Percentiles rank a stretch among this genome's conserved stretches.
Evolutionary conservation across 1,140 invertebrate genomes (phyloP).

Genomic region (Caenorhabditis briggsae): DNA sequence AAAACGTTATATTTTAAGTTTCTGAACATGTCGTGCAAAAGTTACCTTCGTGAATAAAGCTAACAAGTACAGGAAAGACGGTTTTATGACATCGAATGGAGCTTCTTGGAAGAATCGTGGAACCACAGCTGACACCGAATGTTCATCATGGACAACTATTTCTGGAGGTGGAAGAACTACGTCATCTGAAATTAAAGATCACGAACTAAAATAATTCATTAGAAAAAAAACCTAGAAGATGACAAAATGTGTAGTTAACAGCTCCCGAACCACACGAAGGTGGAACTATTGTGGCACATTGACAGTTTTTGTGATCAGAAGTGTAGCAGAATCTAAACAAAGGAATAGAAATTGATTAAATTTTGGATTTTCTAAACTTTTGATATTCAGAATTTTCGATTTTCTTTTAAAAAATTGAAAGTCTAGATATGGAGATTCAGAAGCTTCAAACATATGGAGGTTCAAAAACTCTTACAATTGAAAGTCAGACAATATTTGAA

Average conservation of each 20-base stretch:
- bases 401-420: too few relatives aligned
- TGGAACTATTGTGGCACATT: conserved; percentile 24
- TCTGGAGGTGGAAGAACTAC: conserved; percentile 11
- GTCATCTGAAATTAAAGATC: conserved; percentile 3
- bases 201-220: neutral
- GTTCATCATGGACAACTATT: conserved; percentile 39
- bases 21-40: too few relatives aligned
- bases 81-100: conserved; percentile 32
- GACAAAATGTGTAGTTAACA: conserved; percentile 36
- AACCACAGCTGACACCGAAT: conserved; percentile 21
- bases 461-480: too few relatives aligned
- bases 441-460: too few relatives aligned
- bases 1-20: neutral
- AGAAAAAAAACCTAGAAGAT: neutral
- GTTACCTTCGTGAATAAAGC: conserved; percentile 6
- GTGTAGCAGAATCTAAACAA: conserved; percentile 33
- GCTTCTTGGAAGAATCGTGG: conserved; percentile 31
- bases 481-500: too few relatives aligned
- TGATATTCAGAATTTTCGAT: too few relatives aligned
- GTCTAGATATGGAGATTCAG: too few relatives aligned
- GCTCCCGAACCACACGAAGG: neutral
- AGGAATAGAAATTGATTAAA: neutral
- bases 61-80: neutral
- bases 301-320: conserved; percentile 32
- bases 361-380: too few relatives aligned